Evolutionary conservation across 1,140 invertebrate species (phyloP).

Genomic region (Caligus rogercresseyi): DNA sequence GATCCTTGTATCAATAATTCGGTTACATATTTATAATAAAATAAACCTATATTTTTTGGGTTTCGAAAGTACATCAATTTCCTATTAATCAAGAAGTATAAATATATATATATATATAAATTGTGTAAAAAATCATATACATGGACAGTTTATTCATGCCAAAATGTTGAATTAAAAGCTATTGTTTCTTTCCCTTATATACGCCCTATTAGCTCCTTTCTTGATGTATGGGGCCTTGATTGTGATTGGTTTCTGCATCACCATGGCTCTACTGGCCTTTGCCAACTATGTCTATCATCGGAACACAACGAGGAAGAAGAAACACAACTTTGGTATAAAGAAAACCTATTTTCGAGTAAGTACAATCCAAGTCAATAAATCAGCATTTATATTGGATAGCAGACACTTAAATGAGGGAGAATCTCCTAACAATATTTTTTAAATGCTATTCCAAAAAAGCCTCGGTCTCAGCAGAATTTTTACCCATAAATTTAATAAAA

Average conservation of each 20-base stretch:
- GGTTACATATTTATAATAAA: no score
- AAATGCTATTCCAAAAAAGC: background rate
- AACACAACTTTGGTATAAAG: constrained; percentile 6
- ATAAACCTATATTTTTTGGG: no score
- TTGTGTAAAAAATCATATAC: no score
- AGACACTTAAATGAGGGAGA: background rate
- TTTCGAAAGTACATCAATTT: no score
- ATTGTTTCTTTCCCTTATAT: no score
- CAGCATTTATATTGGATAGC: background rate
- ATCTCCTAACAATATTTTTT: background rate
- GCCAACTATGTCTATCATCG: background rate
- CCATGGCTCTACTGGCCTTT: background rate
- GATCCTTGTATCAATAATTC: no score
- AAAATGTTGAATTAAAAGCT: no score
- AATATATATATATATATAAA: no score
- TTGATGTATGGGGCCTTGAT: background rate
- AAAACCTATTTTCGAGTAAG: constrained; percentile 2
- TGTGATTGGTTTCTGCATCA: background rate
- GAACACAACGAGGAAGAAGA: constrained; percentile 1
- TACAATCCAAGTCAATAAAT: background rate
- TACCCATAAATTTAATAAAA: background rate
- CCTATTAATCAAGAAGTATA: no score
- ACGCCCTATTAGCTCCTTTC: background rate
- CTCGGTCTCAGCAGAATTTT: background rate
- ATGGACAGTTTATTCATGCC: no score